Conservation (phyloP, 1,140 invertebrate genomes). For the Lepidotrigona ventralis region DNA sequence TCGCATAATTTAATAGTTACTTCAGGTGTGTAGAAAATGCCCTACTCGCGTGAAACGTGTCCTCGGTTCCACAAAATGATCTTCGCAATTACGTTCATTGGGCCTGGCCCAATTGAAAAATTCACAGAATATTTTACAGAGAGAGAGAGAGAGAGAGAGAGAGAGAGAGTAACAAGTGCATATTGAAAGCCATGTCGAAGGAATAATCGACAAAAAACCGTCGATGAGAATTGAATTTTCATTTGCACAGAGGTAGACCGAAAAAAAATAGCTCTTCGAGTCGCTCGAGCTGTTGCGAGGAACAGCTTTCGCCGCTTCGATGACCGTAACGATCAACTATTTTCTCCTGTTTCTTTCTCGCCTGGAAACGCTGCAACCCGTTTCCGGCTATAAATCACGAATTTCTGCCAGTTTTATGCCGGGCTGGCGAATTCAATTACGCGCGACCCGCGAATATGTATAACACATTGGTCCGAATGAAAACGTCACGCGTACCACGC, state of each 20-base stretch:
- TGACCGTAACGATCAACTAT: conserved; percentile 29
- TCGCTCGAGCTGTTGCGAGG: conserved; percentile 52
- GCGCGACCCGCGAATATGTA: not conserved
- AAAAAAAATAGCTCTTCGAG: conserved; percentile 54
- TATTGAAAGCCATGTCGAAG: conserved; percentile 3
- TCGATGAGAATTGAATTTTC: conserved; percentile 62
- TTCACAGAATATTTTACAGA: not conserved
- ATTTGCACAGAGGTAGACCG: conserved; percentile 54
- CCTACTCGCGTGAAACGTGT: no score
- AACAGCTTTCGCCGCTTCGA: conserved; percentile 20
- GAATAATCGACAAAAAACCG: conserved; percentile 13
- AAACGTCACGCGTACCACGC: not conserved
- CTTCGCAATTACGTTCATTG: no score
- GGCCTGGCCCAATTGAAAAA: no score
- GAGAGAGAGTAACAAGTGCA: not conserved
- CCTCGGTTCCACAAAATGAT: no score
- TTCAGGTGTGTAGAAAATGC: no score
- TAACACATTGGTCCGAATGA: not conserved
- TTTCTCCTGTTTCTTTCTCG: not conserved
- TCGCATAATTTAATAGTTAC: no score
- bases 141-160: not conserved
- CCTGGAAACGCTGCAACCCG: not conserved
- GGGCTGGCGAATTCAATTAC: conserved; percentile 11
- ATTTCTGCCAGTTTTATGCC: not conserved
- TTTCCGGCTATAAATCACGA: conserved; percentile 20